Percentiles rank a stretch among this genome's conserved stretches.
Conservation (phyloP, 2,113 vertebrate species). For the Ceyx margarethae region DNA sequence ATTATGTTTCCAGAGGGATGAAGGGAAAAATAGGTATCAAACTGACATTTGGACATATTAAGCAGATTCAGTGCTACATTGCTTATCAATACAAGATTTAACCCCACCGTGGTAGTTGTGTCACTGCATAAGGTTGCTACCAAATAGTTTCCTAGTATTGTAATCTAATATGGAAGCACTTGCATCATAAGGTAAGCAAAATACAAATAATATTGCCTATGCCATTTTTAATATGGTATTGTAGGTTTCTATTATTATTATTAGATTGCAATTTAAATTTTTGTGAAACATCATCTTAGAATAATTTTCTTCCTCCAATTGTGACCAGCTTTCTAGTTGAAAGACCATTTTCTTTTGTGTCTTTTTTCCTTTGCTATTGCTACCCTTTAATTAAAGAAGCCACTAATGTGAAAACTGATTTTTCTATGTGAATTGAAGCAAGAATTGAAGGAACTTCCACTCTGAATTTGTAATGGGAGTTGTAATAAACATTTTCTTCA, state of each 20-base stretch:
- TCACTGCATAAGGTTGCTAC: neutral
- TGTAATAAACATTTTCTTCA: neutral
- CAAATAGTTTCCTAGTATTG: neutral
- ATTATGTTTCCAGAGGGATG: neutral
- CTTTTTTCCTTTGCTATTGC: neutral
- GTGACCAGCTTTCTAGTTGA: neutral
- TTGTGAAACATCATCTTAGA: neutral
- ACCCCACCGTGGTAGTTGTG: neutral
- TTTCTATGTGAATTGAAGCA: neutral
- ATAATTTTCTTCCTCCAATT: neutral
- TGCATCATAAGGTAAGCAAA: neutral
- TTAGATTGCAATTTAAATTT: neutral
- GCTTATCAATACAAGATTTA: rapidly evolving
- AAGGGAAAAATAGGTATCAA: neutral
- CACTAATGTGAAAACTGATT: neutral
- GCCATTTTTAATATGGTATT: neutral
- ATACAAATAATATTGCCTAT: neutral
- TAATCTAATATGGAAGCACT: neutral
- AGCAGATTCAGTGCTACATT: neutral
- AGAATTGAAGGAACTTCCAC: neutral
- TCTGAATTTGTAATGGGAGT: neutral
- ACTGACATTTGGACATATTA: neutral
- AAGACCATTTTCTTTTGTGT: rapidly evolving
- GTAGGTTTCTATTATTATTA: neutral
- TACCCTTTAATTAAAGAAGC: neutral